Percentiles rank a stretch among this genome's conserved stretches.
Evolutionary conservation across 2,797 vertebrate genomes (phyloP).

Genomic region (Takifugu ocellatus): DNA sequence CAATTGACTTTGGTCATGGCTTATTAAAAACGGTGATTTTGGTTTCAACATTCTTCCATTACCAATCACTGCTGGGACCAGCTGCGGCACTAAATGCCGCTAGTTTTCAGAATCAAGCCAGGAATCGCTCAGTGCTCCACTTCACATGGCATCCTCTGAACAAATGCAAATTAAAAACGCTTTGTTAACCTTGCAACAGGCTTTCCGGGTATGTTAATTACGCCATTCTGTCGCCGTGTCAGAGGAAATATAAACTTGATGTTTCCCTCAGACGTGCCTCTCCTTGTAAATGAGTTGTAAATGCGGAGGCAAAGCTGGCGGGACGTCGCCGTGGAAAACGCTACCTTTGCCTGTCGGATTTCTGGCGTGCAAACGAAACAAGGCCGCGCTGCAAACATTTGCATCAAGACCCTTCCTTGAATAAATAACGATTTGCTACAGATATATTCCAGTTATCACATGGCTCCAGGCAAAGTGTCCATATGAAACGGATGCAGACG

Average conservation of each 20-base stretch:
- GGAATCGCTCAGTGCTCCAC: no score
- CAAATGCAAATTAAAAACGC: no score
- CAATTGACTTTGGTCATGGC: no score
- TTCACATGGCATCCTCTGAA: no score
- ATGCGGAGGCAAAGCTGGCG: not conserved
- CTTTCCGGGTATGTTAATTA: not conserved
- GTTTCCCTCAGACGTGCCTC: not conserved
- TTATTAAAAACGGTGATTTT: no score
- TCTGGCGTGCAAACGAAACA: slow-evolving; percentile 9
- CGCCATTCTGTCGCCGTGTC: not conserved
- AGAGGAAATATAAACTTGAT: not conserved
- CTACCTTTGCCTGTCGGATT: not conserved
- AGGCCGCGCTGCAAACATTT: slow-evolving; percentile 11
- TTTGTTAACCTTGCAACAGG: not conserved
- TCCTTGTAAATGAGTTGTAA: slow-evolving; percentile 13
- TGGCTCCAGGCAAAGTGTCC: not conserved
- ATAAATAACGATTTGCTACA: slow-evolving; percentile 20
- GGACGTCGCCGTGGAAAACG: not conserved
- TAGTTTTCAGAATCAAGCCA: not conserved
- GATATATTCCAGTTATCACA: not conserved
- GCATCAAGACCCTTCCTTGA: slow-evolving; percentile 22
- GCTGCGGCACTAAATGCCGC: not conserved
- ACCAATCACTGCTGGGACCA: no score
- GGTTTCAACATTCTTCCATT: no score
- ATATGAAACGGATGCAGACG: not conserved